phyloP scores from a whole-genome alignment of 2,888 invertebrate species.

The Anagyrus pseudococci region DNA sequence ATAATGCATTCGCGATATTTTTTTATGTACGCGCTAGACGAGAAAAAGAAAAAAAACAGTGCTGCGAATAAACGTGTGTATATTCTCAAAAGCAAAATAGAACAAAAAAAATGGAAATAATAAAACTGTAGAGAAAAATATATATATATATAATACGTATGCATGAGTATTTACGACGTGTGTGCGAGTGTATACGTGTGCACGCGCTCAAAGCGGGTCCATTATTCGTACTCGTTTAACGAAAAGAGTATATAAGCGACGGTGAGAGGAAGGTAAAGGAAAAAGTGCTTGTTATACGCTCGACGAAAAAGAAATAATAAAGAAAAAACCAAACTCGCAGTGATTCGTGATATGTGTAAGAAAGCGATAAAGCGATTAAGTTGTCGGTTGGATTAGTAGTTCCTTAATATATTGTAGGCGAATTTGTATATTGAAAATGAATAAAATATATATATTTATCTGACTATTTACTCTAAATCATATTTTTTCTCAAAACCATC shows the following conservation, averaged over 20 bases:
- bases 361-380: conserved; percentile 45
- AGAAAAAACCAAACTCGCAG: conserved; percentile 58
- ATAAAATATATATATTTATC: conserved; percentile 56
- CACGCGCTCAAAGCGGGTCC: too few relatives aligned
- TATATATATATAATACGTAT: too few relatives aligned
- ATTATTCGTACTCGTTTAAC: too few relatives aligned
- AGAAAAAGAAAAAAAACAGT: too few relatives aligned
- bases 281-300: conserved; percentile 46
- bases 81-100: conserved; percentile 19
- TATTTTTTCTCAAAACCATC: too few relatives aligned
- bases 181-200: too few relatives aligned
- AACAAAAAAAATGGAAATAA: conserved; percentile 7
- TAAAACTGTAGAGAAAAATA: too few relatives aligned
- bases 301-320: too few relatives aligned
- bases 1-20: conserved; percentile 37
- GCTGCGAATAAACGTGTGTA: conserved; percentile 12
- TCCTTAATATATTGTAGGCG: conserved; percentile 55
- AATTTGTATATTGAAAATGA: conserved; percentile 57
- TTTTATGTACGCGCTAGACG: conserved; percentile 31
- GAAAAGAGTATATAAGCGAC: background rate
- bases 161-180: too few relatives aligned
- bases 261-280: background rate
- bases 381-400: conserved; percentile 55
- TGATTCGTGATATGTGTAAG: conserved; percentile 54
- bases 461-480: conserved; percentile 31